Evolutionary conservation across 2,113 vertebrate genomes (phyloP).

Genomic region (Struthidea cinerea): DNA sequence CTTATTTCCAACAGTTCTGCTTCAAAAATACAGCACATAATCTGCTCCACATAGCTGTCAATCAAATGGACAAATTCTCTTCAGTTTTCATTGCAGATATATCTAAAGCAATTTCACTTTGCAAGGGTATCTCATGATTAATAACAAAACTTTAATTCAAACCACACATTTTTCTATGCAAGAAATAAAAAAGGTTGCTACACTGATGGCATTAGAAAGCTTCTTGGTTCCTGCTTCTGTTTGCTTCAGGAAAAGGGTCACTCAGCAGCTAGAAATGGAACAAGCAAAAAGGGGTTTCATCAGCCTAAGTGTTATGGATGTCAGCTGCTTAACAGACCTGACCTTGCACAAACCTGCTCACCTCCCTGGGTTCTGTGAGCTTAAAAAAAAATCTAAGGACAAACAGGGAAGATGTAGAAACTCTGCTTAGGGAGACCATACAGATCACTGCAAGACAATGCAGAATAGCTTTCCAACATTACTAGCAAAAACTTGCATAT

Average conservation of each 20-base stretch:
- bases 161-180: not conserved
- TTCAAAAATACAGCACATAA: not conserved
- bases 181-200: not conserved
- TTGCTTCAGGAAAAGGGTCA: not conserved
- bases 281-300: not conserved
- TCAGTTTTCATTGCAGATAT: not conserved
- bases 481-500: not conserved
- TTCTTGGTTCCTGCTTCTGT: not conserved
- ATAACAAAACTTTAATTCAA: not conserved
- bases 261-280: not conserved
- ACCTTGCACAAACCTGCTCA: constrained; percentile 4
- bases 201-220: not conserved
- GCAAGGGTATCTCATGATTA: not conserved
- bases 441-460: not conserved
- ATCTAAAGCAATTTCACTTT: not conserved
- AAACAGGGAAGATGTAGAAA: not conserved
- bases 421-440: not conserved
- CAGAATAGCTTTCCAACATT: not conserved
- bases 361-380: not conserved
- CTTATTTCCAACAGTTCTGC: not conserved
- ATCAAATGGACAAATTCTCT: not conserved
- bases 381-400: not conserved
- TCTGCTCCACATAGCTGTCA: not conserved
- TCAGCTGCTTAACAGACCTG: not conserved
- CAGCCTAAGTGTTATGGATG: not conserved